phyloP scores from a whole-genome alignment of 2,797 vertebrate species.

The Hapalemur alaotrensis region DNA sequence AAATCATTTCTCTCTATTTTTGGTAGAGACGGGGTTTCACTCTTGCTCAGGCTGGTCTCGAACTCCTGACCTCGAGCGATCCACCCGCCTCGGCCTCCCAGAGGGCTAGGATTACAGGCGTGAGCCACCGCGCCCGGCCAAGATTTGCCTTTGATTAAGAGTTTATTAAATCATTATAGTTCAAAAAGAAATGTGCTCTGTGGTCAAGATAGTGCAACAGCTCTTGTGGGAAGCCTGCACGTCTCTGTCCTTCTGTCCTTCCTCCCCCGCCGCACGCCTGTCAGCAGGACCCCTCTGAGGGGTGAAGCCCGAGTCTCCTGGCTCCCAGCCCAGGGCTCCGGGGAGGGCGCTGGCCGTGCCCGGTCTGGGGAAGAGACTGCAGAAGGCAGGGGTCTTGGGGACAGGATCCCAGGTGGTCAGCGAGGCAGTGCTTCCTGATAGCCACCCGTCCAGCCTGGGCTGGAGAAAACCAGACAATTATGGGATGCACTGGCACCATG shows the following conservation, averaged over 20 bases:
- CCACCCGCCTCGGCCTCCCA: too few relatives aligned
- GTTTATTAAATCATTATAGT: not conserved
- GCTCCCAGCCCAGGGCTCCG: not conserved
- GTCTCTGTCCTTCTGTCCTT: not conserved
- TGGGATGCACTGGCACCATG: fast-evolving
- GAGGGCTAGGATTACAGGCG: too few relatives aligned
- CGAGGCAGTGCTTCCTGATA: fast-evolving
- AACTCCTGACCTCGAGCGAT: too few relatives aligned
- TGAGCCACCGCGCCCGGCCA: too few relatives aligned
- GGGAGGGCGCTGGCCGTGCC: not conserved
- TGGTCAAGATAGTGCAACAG: fast-evolving
- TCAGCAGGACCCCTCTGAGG: fast-evolving
- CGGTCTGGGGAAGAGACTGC: not conserved
- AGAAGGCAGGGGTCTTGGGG: fast-evolving
- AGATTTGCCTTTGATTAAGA: not conserved
- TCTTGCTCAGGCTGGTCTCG: too few relatives aligned
- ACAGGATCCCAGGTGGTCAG: too few relatives aligned
- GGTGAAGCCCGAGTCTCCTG: not conserved
- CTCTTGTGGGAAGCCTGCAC: fast-evolving
- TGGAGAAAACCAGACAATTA: not conserved
- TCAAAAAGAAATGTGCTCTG: not conserved
- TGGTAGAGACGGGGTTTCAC: too few relatives aligned
- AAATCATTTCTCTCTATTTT: too few relatives aligned
- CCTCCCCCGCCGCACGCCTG: fast-evolving
- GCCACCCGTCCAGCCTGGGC: fast-evolving